Base-by-base conservation (phyloP, 2,797 vertebrate genomes). In the Sebastes cheni region DNA sequence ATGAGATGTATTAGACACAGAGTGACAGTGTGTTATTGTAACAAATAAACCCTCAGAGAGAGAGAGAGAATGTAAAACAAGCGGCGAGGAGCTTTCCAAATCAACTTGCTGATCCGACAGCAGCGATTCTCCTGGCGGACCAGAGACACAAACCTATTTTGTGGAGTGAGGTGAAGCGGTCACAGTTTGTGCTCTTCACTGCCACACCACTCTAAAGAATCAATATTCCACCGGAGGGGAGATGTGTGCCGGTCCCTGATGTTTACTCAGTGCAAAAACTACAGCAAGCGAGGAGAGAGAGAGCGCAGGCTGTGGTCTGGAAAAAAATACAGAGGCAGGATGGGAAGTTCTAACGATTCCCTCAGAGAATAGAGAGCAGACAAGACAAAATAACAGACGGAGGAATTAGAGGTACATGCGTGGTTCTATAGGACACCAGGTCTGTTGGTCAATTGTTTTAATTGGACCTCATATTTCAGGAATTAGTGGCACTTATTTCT, bases 221-320 rank as follows among this genome's bases (percentile, higher is more conserved):
- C 91, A 91, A 94, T 95, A 94, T 81, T 90, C 76, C 87, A 88
- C 75, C 61, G 60, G 83, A 90, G 84, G 78, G 89, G 75, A 90
- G 86, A 78, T 58, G 72, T 80, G 56, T 67, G 54, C 52, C 10
- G 30, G 78, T 91, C 91, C 91, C 86, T 70, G 71, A 86, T 91
- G 90, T 93, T 94, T 91, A 88, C 90, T 85, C 79, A 76, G 62
- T 42, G 36, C 67, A 72, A 42, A 42, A 81, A 79, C 60, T 58
- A 61, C 79, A 77, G 86, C 72, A 18, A 82, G 78, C n/a, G 52
- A 81, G 72, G 70, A 84, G 72, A 75, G 68, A 64, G 46, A 75
- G 68, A 64, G 46, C 70, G 72, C 74, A 67, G 90, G 88, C 75
- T 77, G 58, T 88, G 84, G 72, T 74, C 39, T 71, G 83, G 83